A percentile compares a stretch with the other conserved stretches of the same genome.
Evolutionary conservation across 2,113 vertebrate genomes (phyloP).

Genomic region (Pao palembangensis): DNA sequence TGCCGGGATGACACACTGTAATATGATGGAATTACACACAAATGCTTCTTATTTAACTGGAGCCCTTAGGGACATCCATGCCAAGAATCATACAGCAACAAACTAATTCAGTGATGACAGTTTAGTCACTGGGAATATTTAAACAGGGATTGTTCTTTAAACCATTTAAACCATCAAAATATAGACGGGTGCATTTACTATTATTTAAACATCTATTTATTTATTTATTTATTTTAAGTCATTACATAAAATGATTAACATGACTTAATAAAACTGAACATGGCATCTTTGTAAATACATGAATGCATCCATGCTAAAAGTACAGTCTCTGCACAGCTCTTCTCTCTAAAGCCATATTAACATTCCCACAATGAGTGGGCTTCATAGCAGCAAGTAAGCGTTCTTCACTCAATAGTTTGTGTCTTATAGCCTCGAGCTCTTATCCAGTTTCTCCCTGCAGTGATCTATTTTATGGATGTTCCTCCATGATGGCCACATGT

Average conservation of each 20-base stretch:
- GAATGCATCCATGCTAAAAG: slow-evolving; percentile 4
- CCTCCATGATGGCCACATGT: slow-evolving; percentile 67
- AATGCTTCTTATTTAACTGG: slow-evolving; percentile 48
- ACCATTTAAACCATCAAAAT: no score
- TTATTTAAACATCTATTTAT: no score
- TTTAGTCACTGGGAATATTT: slow-evolving; percentile 10
- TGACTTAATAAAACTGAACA: no score
- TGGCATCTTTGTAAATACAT: no score
- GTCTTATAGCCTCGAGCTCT: slow-evolving; percentile 59
- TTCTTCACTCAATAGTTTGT: slow-evolving; percentile 54
- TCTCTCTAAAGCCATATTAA: slow-evolving; percentile 31
- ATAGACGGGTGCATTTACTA: no score
- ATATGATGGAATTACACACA: slow-evolving; percentile 65
- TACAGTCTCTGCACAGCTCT: not conserved
- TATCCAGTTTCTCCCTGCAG: slow-evolving; percentile 66
- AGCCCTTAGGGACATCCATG: slow-evolving; percentile 38
- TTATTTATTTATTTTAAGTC: no score
- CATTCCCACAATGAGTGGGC: slow-evolving; percentile 44
- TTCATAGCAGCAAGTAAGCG: slow-evolving; percentile 52
- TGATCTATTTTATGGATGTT: slow-evolving; percentile 79
- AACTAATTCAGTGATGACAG: slow-evolving; percentile 51
- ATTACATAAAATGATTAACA: no score
- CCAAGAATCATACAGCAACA: slow-evolving; percentile 43
- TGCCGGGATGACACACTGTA: slow-evolving; percentile 44
- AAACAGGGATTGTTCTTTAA: no score